These are phyloP conservation scores for Lasioglossum albipes DNA, from an alignment of 1,140 invertebrate genomes.

Conservation along the genomic window DNA sequence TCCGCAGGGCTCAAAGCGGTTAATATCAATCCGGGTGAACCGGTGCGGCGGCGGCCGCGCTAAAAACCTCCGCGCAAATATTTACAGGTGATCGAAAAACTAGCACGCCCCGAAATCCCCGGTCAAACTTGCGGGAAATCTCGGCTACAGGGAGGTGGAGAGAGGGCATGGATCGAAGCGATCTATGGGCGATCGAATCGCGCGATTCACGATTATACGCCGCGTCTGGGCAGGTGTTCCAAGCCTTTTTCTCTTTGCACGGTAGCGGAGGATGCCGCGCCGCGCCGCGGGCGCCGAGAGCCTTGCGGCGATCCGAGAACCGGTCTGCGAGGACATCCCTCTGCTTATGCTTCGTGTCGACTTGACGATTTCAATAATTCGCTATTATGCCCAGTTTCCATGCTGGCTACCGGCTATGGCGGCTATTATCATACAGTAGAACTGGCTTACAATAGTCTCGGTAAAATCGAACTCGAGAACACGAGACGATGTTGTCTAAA, in stretches of 20 bases:
- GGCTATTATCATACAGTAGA: no score
- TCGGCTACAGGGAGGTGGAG: no score
- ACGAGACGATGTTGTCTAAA: no score
- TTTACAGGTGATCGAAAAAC: constrained; percentile 28
- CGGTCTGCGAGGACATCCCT: constrained; percentile 54
- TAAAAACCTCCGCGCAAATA: neutral
- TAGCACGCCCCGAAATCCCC: no score
- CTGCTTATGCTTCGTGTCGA: neutral
- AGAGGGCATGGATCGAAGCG: no score
- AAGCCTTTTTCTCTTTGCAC: neutral
- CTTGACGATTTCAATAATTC: neutral
- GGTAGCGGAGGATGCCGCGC: neutral
- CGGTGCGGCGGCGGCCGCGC: no score
- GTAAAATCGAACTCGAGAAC: no score
- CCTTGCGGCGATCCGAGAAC: constrained; percentile 38
- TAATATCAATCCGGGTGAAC: neutral
- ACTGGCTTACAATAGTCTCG: no score
- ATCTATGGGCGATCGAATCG: neutral
- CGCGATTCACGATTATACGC: constrained; percentile 20
- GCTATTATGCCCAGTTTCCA: no score
- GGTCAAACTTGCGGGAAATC: no score
- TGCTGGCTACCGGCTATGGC: no score
- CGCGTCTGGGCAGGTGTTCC: constrained; percentile 21
- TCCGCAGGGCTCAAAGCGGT: neutral
- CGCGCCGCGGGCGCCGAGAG: constrained; percentile 14